Conservation (phyloP, 1,140 invertebrate genomes). For the Drosophila orosa region DNA sequence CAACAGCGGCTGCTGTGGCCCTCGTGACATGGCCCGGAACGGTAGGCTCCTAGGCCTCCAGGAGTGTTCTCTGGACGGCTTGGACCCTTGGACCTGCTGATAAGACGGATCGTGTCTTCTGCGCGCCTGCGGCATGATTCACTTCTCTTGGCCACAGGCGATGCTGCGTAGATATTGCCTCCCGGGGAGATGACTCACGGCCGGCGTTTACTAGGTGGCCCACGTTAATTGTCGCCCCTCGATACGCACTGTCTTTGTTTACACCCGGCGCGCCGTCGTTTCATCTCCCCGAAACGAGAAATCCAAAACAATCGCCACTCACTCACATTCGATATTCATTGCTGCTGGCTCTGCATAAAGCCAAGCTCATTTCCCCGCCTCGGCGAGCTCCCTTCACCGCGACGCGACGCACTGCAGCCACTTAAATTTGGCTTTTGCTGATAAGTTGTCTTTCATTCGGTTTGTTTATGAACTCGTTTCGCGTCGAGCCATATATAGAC, state of each 20-base stretch:
- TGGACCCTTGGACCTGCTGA: constrained; percentile 45
- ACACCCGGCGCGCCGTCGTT: constrained; percentile 54
- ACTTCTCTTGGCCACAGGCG: constrained; percentile 69
- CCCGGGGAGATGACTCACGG: constrained; percentile 37
- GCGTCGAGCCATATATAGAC: constrained; percentile 62
- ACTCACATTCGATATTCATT: constrained; percentile 30
- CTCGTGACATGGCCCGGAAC: constrained; percentile 20
- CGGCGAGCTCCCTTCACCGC: constrained; percentile 6
- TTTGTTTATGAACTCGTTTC: constrained; percentile 46
- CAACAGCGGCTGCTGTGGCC: constrained; percentile 45
- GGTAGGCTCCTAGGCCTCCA: constrained; percentile 49
- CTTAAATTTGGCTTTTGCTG: constrained; percentile 38
- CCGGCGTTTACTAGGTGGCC: constrained; percentile 63
- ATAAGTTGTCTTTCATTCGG: constrained; percentile 32
- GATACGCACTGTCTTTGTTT: constrained; percentile 52
- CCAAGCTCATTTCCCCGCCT: constrained; percentile 30
- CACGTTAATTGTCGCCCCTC: constrained; percentile 57
- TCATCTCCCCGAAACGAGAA: constrained; percentile 63
- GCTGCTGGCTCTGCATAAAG: constrained; percentile 61
- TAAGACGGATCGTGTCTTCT: constrained; percentile 60
- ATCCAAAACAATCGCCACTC: constrained; percentile 29
- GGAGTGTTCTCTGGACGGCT: constrained; percentile 32
- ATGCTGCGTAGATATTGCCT: constrained; percentile 25
- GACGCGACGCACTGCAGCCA: constrained; percentile 15
- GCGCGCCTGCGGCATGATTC: constrained; percentile 66